These are phyloP conservation scores for Hormiphora californensis DNA, from an alignment of 37 sponge, comb jelly and placozoan species.

Conservation along the genomic window DNA sequence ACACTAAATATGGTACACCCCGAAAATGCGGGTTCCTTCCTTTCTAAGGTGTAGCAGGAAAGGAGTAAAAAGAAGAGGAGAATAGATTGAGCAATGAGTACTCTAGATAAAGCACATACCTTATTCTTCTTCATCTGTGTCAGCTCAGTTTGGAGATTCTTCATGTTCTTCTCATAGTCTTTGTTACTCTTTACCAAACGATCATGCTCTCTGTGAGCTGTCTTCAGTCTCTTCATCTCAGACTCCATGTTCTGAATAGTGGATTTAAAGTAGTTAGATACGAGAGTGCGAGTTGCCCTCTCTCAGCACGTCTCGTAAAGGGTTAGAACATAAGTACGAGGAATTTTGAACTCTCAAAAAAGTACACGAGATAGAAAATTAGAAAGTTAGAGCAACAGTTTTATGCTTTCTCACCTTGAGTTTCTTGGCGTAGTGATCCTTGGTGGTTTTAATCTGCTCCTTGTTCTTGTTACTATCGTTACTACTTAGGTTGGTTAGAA, in stretches of 20 bases:
- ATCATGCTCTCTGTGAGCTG: neutral
- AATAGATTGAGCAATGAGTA: conserved; percentile 30
- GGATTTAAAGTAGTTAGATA: too few species aligned
- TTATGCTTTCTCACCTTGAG: too few species aligned
- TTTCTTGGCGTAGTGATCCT: conserved; percentile 41
- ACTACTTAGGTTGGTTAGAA: neutral
- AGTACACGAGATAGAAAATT: too few species aligned
- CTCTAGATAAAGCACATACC: neutral
- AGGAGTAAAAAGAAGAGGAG: neutral
- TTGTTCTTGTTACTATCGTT: conserved; percentile 41
- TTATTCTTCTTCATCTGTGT: conserved; percentile 58
- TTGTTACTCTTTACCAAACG: neutral
- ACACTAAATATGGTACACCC: too few species aligned
- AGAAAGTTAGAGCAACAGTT: too few species aligned
- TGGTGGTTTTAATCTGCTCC: conserved; percentile 18
- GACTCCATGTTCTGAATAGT: conserved; percentile 27
- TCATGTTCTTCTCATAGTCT: conserved; percentile 56
- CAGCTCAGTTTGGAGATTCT: conserved; percentile 55
- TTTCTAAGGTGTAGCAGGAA: neutral
- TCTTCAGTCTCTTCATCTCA: conserved; percentile 48
- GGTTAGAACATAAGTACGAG: too few species aligned
- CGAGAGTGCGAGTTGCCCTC: too few species aligned
- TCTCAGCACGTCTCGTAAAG: too few species aligned
- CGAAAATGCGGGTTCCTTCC: neutral
- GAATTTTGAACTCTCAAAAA: too few species aligned